A percentile compares a stretch with the other conserved stretches of the same genome.
Conservation (phyloP, 2,797 vertebrate species). For the Molossus molossus region DNA sequence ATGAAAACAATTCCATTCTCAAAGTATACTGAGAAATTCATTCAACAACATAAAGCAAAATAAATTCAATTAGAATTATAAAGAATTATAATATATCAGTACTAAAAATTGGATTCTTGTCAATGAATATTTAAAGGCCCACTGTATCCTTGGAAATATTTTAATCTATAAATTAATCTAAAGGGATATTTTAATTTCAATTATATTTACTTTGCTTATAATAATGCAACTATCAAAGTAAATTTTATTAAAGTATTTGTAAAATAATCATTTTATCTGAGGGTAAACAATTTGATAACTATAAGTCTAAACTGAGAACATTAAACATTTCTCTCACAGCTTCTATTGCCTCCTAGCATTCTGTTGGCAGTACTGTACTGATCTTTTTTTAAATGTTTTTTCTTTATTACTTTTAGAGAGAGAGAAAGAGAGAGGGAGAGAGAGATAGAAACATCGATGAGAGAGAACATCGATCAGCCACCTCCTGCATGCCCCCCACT, state of each 20-base stretch:
- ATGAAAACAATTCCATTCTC: slow-evolving; percentile 25
- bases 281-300: neutral
- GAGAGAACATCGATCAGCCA: too few species aligned
- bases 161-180: slow-evolving; percentile 40
- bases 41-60: neutral
- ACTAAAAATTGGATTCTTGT: neutral
- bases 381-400: neutral
- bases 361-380: neutral
- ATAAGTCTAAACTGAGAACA: neutral
- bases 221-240: neutral
- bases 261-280: neutral
- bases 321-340: neutral
- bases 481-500: too few species aligned
- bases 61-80: slow-evolving; percentile 2
- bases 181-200: neutral
- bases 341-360: neutral
- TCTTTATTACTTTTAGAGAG: too few species aligned
- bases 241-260: neutral
- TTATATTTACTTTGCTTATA: neutral
- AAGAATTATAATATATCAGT: neutral
- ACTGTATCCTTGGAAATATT: neutral
- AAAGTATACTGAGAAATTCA: neutral
- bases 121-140: neutral
- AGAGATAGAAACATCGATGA: too few species aligned
- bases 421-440: too few species aligned